Percentiles rank a stretch among this genome's conserved stretches.
Conservation (phyloP, 1,140 invertebrate species). For the Anastrepha obliqua region DNA sequence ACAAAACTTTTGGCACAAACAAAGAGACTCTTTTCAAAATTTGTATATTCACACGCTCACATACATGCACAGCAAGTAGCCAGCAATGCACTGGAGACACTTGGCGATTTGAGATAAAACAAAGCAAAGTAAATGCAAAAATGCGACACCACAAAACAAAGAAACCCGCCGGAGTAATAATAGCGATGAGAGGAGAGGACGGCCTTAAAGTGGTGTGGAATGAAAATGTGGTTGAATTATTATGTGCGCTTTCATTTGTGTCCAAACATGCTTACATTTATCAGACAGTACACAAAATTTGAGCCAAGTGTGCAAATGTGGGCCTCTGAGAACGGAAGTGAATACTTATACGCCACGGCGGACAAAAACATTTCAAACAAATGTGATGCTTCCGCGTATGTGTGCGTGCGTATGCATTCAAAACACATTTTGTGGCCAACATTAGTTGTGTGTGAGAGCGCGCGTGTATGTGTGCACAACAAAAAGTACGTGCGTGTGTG, state of each 20-base stretch:
- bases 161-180: not conserved
- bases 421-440: constrained; percentile 55
- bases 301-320: not conserved
- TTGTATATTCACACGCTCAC: not conserved
- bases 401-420: not conserved
- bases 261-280: not conserved
- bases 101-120: constrained; percentile 20
- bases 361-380: not conserved
- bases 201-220: too few species aligned
- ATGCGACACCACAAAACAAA: constrained; percentile 16
- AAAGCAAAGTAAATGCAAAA: not conserved
- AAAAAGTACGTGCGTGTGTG: not conserved
- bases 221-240: constrained; percentile 51
- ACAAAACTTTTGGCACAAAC: constrained; percentile 34
- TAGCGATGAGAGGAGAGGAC: not conserved
- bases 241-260: constrained; percentile 50
- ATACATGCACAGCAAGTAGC: not conserved
- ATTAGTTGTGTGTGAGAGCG: constrained; percentile 9
- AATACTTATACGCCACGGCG: constrained; percentile 32
- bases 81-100: constrained; percentile 29
- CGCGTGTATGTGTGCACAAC: not conserved
- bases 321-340: not conserved
- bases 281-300: not conserved
- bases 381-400: not conserved
- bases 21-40: not conserved